phyloP scores from a whole-genome alignment of 2,888 invertebrate genomes.

The Cylindroiulus punctatus region DNA sequence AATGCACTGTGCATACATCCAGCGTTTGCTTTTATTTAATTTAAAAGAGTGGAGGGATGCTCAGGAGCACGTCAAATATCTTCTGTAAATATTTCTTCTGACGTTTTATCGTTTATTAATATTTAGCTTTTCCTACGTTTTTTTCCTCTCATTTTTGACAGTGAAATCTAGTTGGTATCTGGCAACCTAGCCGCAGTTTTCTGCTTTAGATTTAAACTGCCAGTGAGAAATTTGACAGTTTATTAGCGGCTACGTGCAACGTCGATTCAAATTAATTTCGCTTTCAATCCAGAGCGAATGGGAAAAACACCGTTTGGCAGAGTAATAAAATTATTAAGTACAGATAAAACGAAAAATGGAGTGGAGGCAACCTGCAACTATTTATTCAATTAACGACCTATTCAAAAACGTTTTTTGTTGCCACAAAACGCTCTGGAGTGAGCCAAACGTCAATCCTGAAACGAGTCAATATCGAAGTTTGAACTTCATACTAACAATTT shows the following conservation, averaged over 20 bases:
- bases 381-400: too few species aligned
- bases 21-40: neutral
- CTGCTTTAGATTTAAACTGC: neutral
- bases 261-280: neutral
- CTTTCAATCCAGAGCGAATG: neutral
- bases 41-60: neutral
- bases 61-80: neutral
- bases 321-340: too few species aligned
- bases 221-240: neutral
- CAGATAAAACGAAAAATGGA: too few species aligned
- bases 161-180: neutral
- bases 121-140: neutral
- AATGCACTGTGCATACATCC: too few species aligned
- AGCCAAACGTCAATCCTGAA: too few species aligned
- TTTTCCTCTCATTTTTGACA: neutral
- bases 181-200: neutral
- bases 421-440: too few species aligned
- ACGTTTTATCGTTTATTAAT: constrained; percentile 1
- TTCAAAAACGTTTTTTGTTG: too few species aligned
- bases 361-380: too few species aligned
- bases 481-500: too few species aligned
- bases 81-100: neutral
- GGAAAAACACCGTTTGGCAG: too few species aligned
- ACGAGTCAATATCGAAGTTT: too few species aligned
- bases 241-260: neutral